Base-by-base conservation (phyloP, 92 coral and sea anemone species). In the Heteractis magnifica region DNA sequence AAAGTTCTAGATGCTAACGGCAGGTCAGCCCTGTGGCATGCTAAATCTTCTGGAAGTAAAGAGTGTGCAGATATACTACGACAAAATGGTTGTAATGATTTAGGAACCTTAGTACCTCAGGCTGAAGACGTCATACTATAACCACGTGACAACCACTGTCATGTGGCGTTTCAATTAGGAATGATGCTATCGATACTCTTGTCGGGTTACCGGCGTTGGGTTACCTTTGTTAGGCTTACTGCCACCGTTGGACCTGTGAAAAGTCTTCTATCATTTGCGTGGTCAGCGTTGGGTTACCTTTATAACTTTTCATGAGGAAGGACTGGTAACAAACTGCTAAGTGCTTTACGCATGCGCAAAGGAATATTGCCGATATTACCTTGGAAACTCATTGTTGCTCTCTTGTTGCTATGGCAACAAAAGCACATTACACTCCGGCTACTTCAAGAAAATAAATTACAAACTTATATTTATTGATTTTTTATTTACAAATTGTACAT, bases 11-110 rank as follows among this genome's bases (percentile, higher is more conserved):
- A 96, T 86, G 88, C 90, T 48, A 86, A 81, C 73, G 99, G 99
- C 79, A 95, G 99, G 65, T 94, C 97, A 51, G 93, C 99, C 41
- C 75, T 96, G 53, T 96, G 99, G 99, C 92, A 94, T 84, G 99
- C 99, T 62, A 92, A 93, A 87, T 88, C 91, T 56, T 93, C 93
- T 74, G 99, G 99, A 23, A 96, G 99, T 74, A 94, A 90, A 56
- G 99, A 96, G 18, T 96, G 99, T 76, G 96, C 95, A 0, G 99
- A 96, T 56, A 92, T 96, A 6, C 86, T 96, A 62, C 94, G 98
- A 79, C 88, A 94, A 23, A 95, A 94, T 60, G 98, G 98, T 13
- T 95, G 99, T 74, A 87, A 93, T 75, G 98, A 93, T 77, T 82
- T 93, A 26, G 98, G 98, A 58, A 93, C 98, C 48, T 75, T 93